Base-by-base conservation (phyloP, 2,113 vertebrate genomes). In the Etheostoma spectabile region DNA sequence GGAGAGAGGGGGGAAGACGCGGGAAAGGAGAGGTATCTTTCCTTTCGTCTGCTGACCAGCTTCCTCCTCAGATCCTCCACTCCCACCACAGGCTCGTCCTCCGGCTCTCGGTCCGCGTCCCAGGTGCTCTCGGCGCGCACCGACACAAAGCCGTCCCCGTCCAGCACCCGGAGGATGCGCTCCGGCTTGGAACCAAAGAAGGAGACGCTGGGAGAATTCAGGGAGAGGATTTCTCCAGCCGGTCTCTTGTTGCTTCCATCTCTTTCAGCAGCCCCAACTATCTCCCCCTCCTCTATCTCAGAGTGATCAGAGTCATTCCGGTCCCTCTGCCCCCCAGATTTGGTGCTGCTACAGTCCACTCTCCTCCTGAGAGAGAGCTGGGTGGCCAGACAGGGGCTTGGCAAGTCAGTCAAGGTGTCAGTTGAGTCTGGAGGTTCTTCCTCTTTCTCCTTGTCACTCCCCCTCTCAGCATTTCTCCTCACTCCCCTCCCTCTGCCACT, bases 241-340 rank as follows among this genome's bases (percentile, higher is more conserved):
- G 73, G 30, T 85, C 86, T 74, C 84, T 89, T 88, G 6, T 27
- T 87, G 24, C 19, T 63, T 2, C 72, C 76, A 2, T 80, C 86
- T 80, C 91, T 92, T 51, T 92, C 93, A 8, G 56, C 68, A 21
- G 84, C 91, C 13, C 85, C 93, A 4, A 97, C 97, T 1, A 98
- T 98, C 91, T 98, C 97, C 0, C 97, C 97, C 70, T 98, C 97
- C 89, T 98, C 97, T 1, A 97, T 97, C 86, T 98, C 97, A 0
- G 97, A 97, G 73, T 97, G 93, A 30, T 95, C 94, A 0, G 94
- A 95, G 64, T 94, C 92, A 1, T 42, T 53, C 3, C 64, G 62
- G 19, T 82, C 78, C 30, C 79, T 88, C 42, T 42, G 91, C 13
- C 65, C 87, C 73, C 71, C 81, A 24, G 73, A 15, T 75, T 61